phyloP scores from a whole-genome alignment of 2,113 vertebrate genomes.

The Trichomycterus rosablanca region DNA sequence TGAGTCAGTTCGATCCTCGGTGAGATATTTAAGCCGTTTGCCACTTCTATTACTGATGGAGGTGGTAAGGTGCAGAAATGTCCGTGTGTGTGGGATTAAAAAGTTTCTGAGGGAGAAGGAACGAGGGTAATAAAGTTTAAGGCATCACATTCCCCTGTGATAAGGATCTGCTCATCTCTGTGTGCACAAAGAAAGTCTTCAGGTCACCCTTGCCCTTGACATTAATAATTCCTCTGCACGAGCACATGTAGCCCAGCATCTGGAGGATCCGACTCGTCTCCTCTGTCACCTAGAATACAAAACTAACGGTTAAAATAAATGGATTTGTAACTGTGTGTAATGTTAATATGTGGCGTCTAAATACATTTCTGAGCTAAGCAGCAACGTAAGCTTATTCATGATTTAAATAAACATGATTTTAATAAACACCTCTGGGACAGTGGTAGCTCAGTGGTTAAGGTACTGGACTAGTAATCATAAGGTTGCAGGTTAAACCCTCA shows the following conservation, averaged over 20 bases:
- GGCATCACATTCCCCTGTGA: slow-evolving; percentile 80
- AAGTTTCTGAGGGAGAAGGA: neutral
- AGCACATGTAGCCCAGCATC: slow-evolving; percentile 86
- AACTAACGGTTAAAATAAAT: neutral
- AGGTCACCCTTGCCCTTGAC: slow-evolving; percentile 97
- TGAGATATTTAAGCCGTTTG: slow-evolving; percentile 28
- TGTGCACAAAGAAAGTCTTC: slow-evolving; percentile 94
- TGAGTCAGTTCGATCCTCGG: slow-evolving; percentile 22
- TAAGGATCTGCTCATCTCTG: slow-evolving; percentile 90
- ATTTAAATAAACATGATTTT: too few species aligned
- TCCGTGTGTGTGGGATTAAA: slow-evolving; percentile 9
- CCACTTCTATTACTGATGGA: slow-evolving; percentile 2
- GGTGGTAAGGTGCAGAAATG: slow-evolving; percentile 14
- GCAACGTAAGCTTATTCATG: too few species aligned
- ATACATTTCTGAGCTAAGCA: too few species aligned
- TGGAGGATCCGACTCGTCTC: slow-evolving; percentile 83
- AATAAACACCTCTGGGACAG: too few species aligned
- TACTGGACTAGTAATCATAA: too few species aligned
- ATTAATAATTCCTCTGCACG: slow-evolving; percentile 93
- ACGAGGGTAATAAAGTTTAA: slow-evolving; percentile 44
- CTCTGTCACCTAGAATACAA: slow-evolving; percentile 76
- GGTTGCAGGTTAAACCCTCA: too few species aligned
- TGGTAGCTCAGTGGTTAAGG: too few species aligned
- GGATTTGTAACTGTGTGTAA: too few species aligned
- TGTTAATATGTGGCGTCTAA: too few species aligned